Evolutionary conservation across 2,888 invertebrate genomes (phyloP), one percentile per base, ranked within the genome.

Genomic region (Polia nebulosa): DNA sequence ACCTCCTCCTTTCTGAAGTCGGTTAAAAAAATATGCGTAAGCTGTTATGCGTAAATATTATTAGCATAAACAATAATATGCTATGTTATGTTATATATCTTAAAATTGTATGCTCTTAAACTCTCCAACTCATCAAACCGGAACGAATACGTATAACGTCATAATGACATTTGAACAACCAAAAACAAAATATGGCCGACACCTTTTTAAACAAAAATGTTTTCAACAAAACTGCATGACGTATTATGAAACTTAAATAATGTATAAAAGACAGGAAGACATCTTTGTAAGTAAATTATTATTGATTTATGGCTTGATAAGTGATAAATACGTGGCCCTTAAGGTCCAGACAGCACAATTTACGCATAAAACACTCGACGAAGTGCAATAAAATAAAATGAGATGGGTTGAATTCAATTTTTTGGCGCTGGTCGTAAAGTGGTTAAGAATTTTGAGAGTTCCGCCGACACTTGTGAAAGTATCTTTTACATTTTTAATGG

Each of bases 301-400:
- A 72, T 62, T 77, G 68, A 81, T 77, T 74, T 81, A 82, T 77
- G 9, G 41, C 53, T 49, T 69, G 55, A 64, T 64, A 81, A 69
- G 59, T 72, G 58, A 83, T 82, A 74, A 79, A 82, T 74, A 76
- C 63, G 59, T 45, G 41, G 25, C 32, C 57, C 44, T 71, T 68
- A 76, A 65, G 47, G 41, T 25, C n/a, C 49, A 13, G 69, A 68
- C 58, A 78, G 39, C 44, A 66, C 60, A 74, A 64, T 74, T 60
- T 70, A 60, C 69, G 17, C 39, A 59, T 68, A 76, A 75, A 67
- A 72, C 45, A 59, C 32, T 52, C 62, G 53, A 34, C 44, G 49
- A 69, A 62, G 20, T 39, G 76, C 51, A 68, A 83, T 83, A 76
- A 83, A 74, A 82, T 81, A 72, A 83, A 83, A 76, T 70, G 29